A percentile compares a stretch with the other conserved stretches of the same genome.
Evolutionary conservation across 1,140 invertebrate species (phyloP).

Genomic region (Ceratina japonica): DNA sequence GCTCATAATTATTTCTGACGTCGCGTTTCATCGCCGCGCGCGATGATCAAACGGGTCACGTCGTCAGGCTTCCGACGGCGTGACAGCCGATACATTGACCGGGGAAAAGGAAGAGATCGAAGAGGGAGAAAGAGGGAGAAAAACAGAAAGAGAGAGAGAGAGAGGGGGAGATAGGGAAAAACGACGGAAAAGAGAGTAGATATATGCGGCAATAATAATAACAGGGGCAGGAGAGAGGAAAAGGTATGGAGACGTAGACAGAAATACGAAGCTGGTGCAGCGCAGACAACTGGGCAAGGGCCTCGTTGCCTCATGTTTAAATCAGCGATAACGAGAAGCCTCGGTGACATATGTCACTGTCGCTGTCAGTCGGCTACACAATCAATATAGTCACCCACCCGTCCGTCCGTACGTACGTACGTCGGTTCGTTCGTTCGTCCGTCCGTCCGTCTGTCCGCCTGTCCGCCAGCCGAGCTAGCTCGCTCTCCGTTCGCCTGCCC

Average conservation of each 20-base stretch:
- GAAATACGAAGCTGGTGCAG: conserved; percentile 68
- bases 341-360: conserved; percentile 80
- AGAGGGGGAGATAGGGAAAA: not conserved
- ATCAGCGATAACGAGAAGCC: conserved; percentile 80
- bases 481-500: not conserved
- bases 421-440: conserved; percentile 32
- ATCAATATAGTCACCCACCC: conserved; percentile 69
- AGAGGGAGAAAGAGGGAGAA: not conserved
- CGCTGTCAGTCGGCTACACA: conserved; percentile 78
- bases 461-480: conserved; percentile 51
- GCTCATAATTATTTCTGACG: conserved; percentile 55
- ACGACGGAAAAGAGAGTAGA: conserved; percentile 16
- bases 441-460: conserved; percentile 38
- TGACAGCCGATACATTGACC: conserved; percentile 50
- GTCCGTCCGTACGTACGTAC: conserved; percentile 53
- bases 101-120: conserved; percentile 3
- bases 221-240: conserved; percentile 34
- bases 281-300: conserved; percentile 71
- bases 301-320: conserved; percentile 79
- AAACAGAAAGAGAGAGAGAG: not conserved
- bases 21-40: conserved; percentile 31
- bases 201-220: conserved; percentile 63
- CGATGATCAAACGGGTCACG: conserved; percentile 55
- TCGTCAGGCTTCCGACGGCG: conserved; percentile 50
- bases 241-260: conserved; percentile 57